Conservation (phyloP, 2,113 vertebrate genomes). For the Marmota monax region DNA sequence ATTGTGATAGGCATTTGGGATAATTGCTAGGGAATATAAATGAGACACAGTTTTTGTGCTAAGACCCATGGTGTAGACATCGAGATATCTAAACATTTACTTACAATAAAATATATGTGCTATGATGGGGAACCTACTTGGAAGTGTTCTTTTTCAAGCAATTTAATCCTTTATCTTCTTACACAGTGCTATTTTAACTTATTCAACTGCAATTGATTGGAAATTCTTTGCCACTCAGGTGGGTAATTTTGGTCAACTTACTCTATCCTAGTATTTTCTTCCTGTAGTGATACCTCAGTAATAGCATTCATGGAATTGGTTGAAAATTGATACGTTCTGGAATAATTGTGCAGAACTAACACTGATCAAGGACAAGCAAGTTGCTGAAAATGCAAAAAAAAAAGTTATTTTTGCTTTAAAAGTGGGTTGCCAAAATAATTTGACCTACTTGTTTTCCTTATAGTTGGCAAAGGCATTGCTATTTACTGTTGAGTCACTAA, state of each 20-base stretch:
- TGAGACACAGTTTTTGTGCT: neutral
- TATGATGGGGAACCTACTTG: neutral
- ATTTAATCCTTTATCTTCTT: neutral
- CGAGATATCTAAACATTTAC: neutral
- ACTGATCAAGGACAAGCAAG: neutral
- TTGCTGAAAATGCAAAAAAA: neutral
- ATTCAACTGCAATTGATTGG: slow-evolving; percentile 3
- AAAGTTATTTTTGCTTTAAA: slow-evolving; percentile 15
- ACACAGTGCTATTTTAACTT: neutral
- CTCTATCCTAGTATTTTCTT: neutral
- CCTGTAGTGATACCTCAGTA: neutral
- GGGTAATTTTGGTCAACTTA: slow-evolving; percentile 5
- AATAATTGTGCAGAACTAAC: neutral
- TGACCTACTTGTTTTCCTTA: neutral
- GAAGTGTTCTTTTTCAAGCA: neutral
- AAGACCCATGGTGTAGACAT: neutral
- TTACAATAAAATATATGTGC: slow-evolving; percentile 12
- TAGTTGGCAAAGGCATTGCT: neutral
- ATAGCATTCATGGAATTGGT: neutral
- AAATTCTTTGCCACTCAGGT: neutral
- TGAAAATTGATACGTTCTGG: neutral
- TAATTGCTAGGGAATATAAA: slow-evolving; percentile 11
- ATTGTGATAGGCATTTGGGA: neutral
- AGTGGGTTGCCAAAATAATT: neutral
- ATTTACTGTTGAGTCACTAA: neutral